phyloP scores from a whole-genome alignment of 2,888 invertebrate species.

The Caradrina clavipalpis region DNA sequence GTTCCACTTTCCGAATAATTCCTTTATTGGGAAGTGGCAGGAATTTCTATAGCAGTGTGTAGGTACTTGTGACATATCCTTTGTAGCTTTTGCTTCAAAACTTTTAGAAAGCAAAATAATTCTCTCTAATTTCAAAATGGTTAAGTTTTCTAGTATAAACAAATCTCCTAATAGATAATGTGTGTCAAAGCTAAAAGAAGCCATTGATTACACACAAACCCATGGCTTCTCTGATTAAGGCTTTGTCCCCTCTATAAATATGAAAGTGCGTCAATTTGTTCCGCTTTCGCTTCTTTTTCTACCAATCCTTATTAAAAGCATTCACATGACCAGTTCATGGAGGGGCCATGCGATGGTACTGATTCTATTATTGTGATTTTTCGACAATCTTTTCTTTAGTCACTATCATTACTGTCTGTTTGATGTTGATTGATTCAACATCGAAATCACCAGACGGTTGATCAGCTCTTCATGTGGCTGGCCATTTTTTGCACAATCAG shows the following conservation, averaged over 20 bases:
- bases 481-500: too few species aligned
- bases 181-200: slow-evolving; percentile 10
- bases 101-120: not conserved
- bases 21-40: slow-evolving; percentile 11
- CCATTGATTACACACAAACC: slow-evolving; percentile 13
- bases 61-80: not conserved
- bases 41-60: not conserved
- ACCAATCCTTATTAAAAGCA: slow-evolving; percentile 32
- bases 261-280: slow-evolving; percentile 39
- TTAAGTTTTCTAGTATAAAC: not conserved
- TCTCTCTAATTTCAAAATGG: not conserved
- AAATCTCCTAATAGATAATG: not conserved
- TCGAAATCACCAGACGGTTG: too few species aligned
- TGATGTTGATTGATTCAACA: too few species aligned
- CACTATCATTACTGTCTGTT: not conserved
- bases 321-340: not conserved
- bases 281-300: slow-evolving; percentile 33
- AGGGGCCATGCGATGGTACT: not conserved
- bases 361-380: not conserved
- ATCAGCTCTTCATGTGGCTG: too few species aligned
- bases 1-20: slow-evolving; percentile 4
- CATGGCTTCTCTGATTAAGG: slow-evolving; percentile 23
- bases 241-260: slow-evolving; percentile 31
- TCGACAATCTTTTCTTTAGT: not conserved
- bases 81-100: not conserved